Percentiles rank a stretch among this genome's conserved stretches.
These are phyloP conservation scores for Betta splendens DNA, from an alignment of 2,797 vertebrate species.

Conservation along the genomic window DNA sequence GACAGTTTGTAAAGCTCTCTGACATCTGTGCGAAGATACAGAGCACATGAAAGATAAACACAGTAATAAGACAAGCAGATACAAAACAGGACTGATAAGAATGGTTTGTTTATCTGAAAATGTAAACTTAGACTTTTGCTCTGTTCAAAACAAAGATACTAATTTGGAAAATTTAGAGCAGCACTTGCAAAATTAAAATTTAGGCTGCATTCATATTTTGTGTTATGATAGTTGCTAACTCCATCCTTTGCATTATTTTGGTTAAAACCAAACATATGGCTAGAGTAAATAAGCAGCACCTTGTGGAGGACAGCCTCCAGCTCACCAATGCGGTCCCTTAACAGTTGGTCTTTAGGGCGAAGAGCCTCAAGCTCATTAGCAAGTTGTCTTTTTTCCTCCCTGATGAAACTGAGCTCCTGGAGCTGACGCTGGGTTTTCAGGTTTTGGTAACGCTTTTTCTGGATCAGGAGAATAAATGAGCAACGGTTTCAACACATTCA, in stretches of 20 bases:
- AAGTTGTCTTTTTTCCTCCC: conserved; percentile 82
- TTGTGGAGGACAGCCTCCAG: conserved; percentile 87
- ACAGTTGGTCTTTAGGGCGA: conserved; percentile 76
- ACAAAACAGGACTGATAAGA: background rate
- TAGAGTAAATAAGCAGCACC: conserved; percentile 66
- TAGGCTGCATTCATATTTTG: background rate
- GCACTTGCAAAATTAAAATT: no score
- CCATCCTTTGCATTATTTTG: background rate
- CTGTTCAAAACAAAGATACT: background rate
- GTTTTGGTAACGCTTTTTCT: conserved; percentile 84
- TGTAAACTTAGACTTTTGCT: conserved; percentile 3
- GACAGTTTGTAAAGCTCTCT: conserved; percentile 86
- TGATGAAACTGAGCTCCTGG: conserved; percentile 73
- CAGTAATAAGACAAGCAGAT: conserved; percentile 3
- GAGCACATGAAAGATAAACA: conserved; percentile 2
- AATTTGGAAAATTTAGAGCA: no score
- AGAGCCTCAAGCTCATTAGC: conserved; percentile 80
- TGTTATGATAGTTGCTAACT: background rate
- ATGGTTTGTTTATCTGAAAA: background rate
- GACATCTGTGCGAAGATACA: conserved; percentile 79
- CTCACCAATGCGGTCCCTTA: conserved; percentile 78
- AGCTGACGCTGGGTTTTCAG: conserved; percentile 77
- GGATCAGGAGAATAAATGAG: conserved; percentile 3
- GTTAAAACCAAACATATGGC: no score
- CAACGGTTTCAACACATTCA: no score